Base-by-base conservation (phyloP, 2,888 invertebrate genomes). In the Lepidocyrtinus sp. region DNA sequence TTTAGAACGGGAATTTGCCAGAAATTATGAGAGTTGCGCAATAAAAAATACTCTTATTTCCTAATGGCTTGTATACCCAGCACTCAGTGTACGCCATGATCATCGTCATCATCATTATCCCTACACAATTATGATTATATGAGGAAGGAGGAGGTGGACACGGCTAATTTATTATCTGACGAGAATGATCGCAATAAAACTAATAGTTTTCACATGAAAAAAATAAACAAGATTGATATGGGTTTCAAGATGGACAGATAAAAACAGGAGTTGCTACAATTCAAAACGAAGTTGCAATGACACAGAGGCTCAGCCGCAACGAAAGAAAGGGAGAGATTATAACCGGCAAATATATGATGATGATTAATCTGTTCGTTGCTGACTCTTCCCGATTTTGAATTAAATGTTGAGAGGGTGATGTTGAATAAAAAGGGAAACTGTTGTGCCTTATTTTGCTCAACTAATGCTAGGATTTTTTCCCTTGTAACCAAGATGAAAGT, bases 401-500 rank as follows among this genome's bases (percentile, higher is more conserved):
- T n/a, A n/a, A n/a, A n/a, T n/a, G n/a, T n/a, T n/a, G n/a, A n/a
- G 36, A 1, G 27, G 15, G 1, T 65, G 36, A 21, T 19, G n/a
- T 36, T 46, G n/a, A 50, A 25, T 63, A n/a, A 75, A 75, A 75
- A 75, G 68, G 75, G 75, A 75, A 75, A 75, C 75, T 61, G 75
- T 75, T 75, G 25, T 72, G 45, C 7, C 7, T 9, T 12, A 50
- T n/a, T 24, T 36, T 55, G n/a, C n/a, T n/a, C n/a, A n/a, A n/a
- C n/a, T n/a, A n/a, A n/a, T n/a, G n/a, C n/a, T n/a, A n/a, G n/a
- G n/a, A n/a, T 70, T 70, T 36, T 62, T 36, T 19, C 24, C 24
- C 50, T 59, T 75, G 61, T 69, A 75, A n/a, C 70, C 70, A 76
- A 70, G 70, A 76, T 59, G 76, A 76, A 76, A 76, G 76, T 74